Conservation (phyloP, 2,888 invertebrate species). For the Keiferia lycopersicella region DNA sequence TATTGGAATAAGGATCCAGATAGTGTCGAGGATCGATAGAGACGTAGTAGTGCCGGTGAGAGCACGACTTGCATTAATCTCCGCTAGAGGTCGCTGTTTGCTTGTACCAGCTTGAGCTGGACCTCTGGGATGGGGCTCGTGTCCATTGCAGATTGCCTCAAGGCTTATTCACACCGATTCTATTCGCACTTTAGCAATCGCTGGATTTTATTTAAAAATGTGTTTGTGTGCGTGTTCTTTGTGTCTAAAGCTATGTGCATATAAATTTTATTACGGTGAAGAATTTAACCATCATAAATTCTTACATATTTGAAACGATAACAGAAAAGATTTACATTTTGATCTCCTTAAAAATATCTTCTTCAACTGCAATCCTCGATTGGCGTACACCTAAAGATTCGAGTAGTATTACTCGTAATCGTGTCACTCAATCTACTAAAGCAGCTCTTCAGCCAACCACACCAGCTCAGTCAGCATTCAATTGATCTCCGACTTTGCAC, state of each 20-base stretch:
- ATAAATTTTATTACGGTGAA: too few relatives aligned
- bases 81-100: constrained; percentile 32
- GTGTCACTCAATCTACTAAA: neutral
- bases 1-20: constrained; percentile 27
- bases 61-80: constrained; percentile 37
- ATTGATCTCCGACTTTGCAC: constrained; percentile 26
- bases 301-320: too few relatives aligned
- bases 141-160: neutral
- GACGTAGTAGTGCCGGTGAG: constrained; percentile 32
- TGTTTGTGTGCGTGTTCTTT: too few relatives aligned
- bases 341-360: too few relatives aligned
- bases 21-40: constrained; percentile 43
- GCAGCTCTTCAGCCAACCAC: neutral
- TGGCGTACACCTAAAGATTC: too few relatives aligned
- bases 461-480: neutral
- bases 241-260: too few relatives aligned
- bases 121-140: constrained; percentile 1
- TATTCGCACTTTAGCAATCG: neutral
- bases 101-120: neutral
- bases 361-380: too few relatives aligned
- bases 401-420: too few relatives aligned
- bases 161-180: neutral
- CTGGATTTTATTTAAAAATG: too few relatives aligned
- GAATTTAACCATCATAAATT: too few relatives aligned
- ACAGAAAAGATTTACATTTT: too few relatives aligned